Evolutionary conservation across 37 sponge, comb jelly and placozoan species (phyloP).

Genomic region (Diacarnus erythraeanus): DNA sequence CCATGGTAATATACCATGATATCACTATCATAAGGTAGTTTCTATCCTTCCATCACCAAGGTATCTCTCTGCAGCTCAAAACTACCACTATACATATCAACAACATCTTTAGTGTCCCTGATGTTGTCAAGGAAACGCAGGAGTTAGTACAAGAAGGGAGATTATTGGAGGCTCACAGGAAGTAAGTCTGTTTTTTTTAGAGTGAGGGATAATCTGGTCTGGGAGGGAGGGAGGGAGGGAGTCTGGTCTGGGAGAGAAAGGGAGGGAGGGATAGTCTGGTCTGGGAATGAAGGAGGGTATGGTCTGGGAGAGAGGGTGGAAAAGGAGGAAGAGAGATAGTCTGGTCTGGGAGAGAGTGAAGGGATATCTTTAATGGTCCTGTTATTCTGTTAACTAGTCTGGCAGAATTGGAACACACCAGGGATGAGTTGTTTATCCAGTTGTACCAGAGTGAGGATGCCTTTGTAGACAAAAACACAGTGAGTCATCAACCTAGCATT

Average conservation of each 20-base stretch:
- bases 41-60: too few species aligned
- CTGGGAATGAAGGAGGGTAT: conserved; percentile 19
- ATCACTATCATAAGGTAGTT: too few species aligned
- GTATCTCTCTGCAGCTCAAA: conserved; percentile 60
- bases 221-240: conserved; percentile 2
- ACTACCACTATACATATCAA: conserved; percentile 75
- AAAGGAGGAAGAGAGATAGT: not conserved
- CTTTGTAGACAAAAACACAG: conserved; percentile 81
- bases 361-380: too few species aligned
- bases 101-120: conserved; percentile 83
- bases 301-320: conserved; percentile 6
- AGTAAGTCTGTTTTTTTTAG: conserved; percentile 29
- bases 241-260: conserved; percentile 1
- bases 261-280: conserved; percentile 14
- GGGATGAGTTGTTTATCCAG: conserved; percentile 91
- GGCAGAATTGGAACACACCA: conserved; percentile 81
- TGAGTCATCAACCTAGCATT: conserved; percentile 49
- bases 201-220: not conserved
- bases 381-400: conserved; percentile 43
- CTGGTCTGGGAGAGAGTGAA: conserved; percentile 9
- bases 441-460: conserved; percentile 77
- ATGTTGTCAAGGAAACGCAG: conserved; percentile 48
- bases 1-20: not conserved
- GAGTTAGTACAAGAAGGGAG: conserved; percentile 52
- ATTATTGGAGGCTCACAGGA: conserved; percentile 70